phyloP scores from a whole-genome alignment of 2,797 vertebrate genomes.

The Cygnus olor region DNA sequence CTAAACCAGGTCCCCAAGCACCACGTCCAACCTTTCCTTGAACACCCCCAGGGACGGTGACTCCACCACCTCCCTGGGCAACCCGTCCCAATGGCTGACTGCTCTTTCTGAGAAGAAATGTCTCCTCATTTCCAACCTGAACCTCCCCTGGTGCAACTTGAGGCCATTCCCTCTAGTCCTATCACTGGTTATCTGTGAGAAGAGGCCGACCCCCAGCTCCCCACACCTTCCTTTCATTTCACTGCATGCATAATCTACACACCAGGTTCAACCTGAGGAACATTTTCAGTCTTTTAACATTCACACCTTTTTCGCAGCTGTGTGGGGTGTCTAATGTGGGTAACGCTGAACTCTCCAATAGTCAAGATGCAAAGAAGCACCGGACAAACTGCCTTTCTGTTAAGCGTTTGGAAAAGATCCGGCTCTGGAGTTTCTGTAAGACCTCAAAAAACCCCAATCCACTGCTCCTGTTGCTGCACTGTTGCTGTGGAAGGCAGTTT shows the following conservation, averaged over 20 bases:
- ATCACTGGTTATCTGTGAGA: too few species aligned
- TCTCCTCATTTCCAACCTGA: too few species aligned
- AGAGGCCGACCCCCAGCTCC: too few species aligned
- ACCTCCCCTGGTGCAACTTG: too few species aligned
- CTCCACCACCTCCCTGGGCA: too few species aligned
- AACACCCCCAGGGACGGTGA: too few species aligned
- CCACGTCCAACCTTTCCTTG: too few species aligned
- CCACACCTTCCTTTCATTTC: too few species aligned
- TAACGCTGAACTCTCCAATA: background rate
- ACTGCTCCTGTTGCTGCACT: rapidly evolving
- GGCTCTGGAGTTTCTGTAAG: background rate
- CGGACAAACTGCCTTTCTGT: background rate
- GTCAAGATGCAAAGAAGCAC: background rate
- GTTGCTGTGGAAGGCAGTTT: background rate
- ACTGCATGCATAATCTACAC: background rate
- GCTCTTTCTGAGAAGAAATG: too few species aligned
- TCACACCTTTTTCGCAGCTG: background rate
- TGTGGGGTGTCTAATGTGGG: background rate
- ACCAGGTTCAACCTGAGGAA: background rate
- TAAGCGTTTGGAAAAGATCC: background rate
- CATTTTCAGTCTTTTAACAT: background rate
- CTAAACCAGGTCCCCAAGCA: too few species aligned
- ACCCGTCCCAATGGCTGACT: too few species aligned
- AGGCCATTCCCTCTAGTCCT: too few species aligned
- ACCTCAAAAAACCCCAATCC: background rate